These are phyloP conservation scores for Plectrocnemia conspersa DNA, from an alignment of 1,140 invertebrate species.

Conservation along the genomic window DNA sequence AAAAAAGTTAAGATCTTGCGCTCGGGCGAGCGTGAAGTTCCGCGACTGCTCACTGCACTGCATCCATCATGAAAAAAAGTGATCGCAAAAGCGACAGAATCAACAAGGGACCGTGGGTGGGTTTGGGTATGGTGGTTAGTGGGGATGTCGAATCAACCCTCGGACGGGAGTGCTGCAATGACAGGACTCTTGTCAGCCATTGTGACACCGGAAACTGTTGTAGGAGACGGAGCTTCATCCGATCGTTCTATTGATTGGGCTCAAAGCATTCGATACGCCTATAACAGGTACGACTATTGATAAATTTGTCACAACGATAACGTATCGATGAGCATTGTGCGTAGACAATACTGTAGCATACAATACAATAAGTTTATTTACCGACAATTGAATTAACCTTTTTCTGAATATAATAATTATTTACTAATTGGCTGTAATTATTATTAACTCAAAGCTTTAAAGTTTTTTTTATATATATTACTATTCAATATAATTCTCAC, in stretches of 20 bases:
- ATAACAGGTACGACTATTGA: too few species aligned
- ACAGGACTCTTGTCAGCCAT: conserved; percentile 6
- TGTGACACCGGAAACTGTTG: conserved; percentile 10
- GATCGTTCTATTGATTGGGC: neutral
- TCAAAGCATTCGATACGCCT: too few species aligned
- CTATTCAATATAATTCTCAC: too few species aligned
- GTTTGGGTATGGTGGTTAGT: neutral
- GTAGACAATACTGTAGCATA: too few species aligned
- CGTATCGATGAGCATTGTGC: too few species aligned
- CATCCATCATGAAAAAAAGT: neutral
- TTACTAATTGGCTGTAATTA: too few species aligned
- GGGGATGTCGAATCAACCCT: neutral
- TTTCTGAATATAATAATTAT: too few species aligned
- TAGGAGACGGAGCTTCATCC: neutral
- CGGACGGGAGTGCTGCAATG: neutral
- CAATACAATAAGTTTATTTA: too few species aligned
- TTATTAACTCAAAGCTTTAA: too few species aligned
- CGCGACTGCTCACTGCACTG: neutral
- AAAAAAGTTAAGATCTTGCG: conserved; percentile 4
- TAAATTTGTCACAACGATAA: too few species aligned
- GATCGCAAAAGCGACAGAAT: neutral
- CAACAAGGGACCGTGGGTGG: neutral
- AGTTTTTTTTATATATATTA: too few species aligned
- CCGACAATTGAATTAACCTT: too few species aligned
- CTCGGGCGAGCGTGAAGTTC: conserved; percentile 4